Evolutionary conservation across 2,888 invertebrate species (phyloP), one percentile per base, ranked within the genome.

Genomic region (Proisotoma minuta): DNA sequence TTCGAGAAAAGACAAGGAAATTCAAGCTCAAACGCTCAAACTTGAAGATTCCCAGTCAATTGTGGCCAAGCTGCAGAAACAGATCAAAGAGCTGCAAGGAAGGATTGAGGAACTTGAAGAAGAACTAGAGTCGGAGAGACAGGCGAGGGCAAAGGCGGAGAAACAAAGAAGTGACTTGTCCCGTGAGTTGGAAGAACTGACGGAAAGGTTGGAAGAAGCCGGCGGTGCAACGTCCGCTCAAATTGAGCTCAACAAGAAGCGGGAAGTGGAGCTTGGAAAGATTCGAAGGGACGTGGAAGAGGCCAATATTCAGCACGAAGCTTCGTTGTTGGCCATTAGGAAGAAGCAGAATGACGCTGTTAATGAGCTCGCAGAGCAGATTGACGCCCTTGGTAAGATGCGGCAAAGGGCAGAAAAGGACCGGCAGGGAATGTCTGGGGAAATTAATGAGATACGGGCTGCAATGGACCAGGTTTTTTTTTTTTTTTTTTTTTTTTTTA

Each of bases 331-430:
- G 77, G 89, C 91, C 80, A 86, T 99, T 77, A 91, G 98, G 83
- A 99, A 99, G 88, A 99, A 99, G 87, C 96, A 98, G 86, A 97
- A 98, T 81, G 98, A 99, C 81, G 91, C 96, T 78, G 93, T 97
- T 77, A 91, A 92, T 77, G 99, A 99, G 83, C 94, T 99, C 91
- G 92, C 96, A 76, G 99, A 99, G 83, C 98, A 99, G 83, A 91
- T 99, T 81, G 99, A 99, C 83, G 95, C 96, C 81, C 89, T 99
- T 80, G 96, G 96, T 88, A 99, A 99, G 82, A 87, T 94, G 80
- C 98, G 98, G 85, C 91, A 93, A 80, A 56, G 63, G 87, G 89
- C 94, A 84, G 98, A 99, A 85, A 98, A 99, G 85, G 99, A 99
- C 83, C 96, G 95, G 85, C 87, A 90, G 82, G 91, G 92, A 84